phyloP scores from a whole-genome alignment of 2,888 invertebrate genomes.

The Prosopocoilus inquinatus region DNA sequence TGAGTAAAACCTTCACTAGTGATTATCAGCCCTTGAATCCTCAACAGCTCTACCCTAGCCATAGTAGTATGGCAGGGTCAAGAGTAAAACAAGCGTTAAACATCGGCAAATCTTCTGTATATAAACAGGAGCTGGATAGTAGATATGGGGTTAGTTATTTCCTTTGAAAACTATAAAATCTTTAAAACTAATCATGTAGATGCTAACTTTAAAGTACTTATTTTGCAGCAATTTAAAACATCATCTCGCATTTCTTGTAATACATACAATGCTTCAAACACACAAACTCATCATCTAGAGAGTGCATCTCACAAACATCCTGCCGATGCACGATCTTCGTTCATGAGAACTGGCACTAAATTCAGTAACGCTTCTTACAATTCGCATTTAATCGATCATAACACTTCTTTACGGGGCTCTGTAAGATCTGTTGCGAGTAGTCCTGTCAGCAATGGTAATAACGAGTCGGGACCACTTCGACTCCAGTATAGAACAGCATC shows the following conservation, averaged over 20 bases:
- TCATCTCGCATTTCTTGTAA: slow-evolving; percentile 33
- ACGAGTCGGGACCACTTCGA: slow-evolving; percentile 34
- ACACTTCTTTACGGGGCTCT: slow-evolving; percentile 33
- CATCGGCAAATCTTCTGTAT: slow-evolving; percentile 33
- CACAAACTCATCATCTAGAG: slow-evolving; percentile 23
- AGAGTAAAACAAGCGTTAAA: slow-evolving; percentile 30
- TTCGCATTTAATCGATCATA: slow-evolving; percentile 36
- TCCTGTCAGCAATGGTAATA: slow-evolving; percentile 31
- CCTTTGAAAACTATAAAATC: slow-evolving; percentile 6
- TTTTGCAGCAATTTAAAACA: slow-evolving; percentile 31
- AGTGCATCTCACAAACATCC: slow-evolving; percentile 22
- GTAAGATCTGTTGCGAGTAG: slow-evolving; percentile 34
- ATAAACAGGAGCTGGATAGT: slow-evolving; percentile 34
- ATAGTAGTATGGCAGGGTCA: slow-evolving; percentile 28
- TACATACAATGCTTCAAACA: slow-evolving; percentile 28
- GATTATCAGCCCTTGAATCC: slow-evolving; percentile 34
- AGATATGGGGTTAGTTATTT: slow-evolving; percentile 36
- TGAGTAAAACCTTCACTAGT: slow-evolving; percentile 36
- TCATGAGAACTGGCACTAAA: slow-evolving; percentile 32
- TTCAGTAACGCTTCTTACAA: slow-evolving; percentile 37
- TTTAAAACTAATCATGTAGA: slow-evolving; percentile 10
- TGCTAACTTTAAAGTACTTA: neutral
- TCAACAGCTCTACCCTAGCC: slow-evolving; percentile 33
- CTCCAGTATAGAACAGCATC: slow-evolving; percentile 39
- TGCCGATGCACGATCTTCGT: slow-evolving; percentile 24